These are phyloP conservation scores for Catostylus mosaicus DNA, from an alignment of 30 jellyfish, hydroid and myxozoan genomes.

Conservation along the genomic window DNA sequence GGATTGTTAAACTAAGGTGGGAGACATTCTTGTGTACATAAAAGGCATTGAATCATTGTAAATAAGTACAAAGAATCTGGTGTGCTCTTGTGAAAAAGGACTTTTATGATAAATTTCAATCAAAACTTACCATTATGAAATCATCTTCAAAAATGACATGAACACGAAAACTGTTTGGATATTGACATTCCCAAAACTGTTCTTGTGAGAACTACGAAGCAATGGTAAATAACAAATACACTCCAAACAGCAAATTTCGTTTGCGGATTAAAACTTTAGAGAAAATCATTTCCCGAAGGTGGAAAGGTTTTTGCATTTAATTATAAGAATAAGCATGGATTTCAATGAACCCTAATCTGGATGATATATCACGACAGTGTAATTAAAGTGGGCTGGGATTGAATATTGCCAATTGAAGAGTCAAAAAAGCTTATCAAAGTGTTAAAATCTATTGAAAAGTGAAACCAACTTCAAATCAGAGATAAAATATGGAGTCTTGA, in stretches of 20 bases:
- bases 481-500: no score
- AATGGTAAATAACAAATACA: neutral
- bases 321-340: neutral
- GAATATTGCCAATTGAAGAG: neutral
- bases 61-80: no score
- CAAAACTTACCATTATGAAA: neutral
- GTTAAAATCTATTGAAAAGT: no score
- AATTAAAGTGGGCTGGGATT: neutral
- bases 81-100: no score
- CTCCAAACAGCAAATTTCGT: neutral
- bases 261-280: neutral
- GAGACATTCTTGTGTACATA: no score
- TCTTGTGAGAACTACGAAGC: neutral
- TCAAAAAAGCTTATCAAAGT: no score
- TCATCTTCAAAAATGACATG: neutral
- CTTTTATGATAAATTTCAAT: neutral
- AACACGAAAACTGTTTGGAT: neutral
- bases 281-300: conserved; percentile 4
- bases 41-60: no score
- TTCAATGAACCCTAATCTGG: neutral
- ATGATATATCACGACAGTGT: neutral
- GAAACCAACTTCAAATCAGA: no score
- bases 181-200: neutral
- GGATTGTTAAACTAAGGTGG: no score
- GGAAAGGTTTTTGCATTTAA: neutral